Evolutionary conservation across 2,888 invertebrate species (phyloP).

Genomic region (Metopia argyrocephala): DNA sequence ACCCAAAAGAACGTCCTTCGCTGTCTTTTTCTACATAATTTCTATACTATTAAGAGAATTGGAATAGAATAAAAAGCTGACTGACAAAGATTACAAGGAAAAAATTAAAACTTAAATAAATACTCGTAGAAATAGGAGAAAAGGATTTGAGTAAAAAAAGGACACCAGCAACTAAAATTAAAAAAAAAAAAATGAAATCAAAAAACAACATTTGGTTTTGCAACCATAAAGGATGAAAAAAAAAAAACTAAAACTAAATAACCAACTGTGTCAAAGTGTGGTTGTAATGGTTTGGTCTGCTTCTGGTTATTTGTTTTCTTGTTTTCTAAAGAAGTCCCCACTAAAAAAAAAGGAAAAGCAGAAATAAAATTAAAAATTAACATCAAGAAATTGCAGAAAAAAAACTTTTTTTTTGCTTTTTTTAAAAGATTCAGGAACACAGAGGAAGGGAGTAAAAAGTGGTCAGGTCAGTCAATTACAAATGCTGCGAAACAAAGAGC

Average conservation of each 20-base stretch:
- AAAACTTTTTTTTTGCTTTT: not conserved
- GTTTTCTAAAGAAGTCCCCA: too few species aligned
- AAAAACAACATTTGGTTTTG: slow-evolving; percentile 6
- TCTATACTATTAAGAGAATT: not conserved
- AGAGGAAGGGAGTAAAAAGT: too few species aligned
- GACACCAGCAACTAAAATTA: not conserved
- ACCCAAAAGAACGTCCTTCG: too few species aligned
- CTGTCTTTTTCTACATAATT: not conserved
- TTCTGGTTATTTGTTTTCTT: too few species aligned
- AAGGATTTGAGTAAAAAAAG: not conserved
- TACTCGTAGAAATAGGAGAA: not conserved
- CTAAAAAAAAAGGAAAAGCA: not conserved
- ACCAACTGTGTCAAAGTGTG: slow-evolving; percentile 62
- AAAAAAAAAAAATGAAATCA: slow-evolving; percentile 26
- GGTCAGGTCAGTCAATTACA: too few species aligned
- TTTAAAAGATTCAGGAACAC: too few species aligned
- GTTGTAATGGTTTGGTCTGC: slow-evolving; percentile 34
- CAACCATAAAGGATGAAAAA: slow-evolving; percentile 44
- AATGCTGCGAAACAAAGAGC: too few species aligned
- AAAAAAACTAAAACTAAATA: slow-evolving; percentile 50
- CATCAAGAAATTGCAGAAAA: not conserved
- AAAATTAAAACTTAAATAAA: not conserved
- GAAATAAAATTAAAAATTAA: not conserved
- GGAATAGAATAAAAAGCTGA: not conserved
- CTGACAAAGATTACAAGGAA: not conserved